phyloP scores from a whole-genome alignment of 2,797 vertebrate species.

The Falco concolor region DNA sequence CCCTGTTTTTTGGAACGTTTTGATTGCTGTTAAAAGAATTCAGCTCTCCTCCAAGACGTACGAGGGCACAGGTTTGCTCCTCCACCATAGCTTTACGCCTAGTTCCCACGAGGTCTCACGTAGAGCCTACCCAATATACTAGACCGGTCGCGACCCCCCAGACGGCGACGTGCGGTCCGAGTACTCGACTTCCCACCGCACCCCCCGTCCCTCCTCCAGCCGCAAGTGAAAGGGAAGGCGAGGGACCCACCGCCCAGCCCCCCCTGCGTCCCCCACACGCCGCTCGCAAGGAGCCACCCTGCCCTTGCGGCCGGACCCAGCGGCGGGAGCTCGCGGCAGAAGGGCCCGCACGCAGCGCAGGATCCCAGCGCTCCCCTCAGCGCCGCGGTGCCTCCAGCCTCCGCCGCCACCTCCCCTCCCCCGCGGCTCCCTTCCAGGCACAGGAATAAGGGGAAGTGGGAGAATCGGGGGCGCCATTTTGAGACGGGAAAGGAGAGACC shows the following conservation, averaged over 20 bases:
- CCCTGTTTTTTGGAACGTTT: background rate
- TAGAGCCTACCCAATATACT: accelerated
- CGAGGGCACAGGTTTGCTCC: background rate
- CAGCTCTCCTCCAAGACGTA: background rate
- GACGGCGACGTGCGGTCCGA: background rate
- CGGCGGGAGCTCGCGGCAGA: accelerated
- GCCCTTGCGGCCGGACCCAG: background rate
- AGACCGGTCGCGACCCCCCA: background rate
- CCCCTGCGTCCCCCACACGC: background rate
- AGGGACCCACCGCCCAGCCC: background rate
- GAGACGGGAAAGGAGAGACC: background rate
- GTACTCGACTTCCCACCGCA: background rate
- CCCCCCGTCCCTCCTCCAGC: background rate
- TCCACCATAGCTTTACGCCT: background rate
- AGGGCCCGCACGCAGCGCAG: background rate
- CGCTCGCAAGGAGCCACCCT: background rate
- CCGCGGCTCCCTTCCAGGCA: background rate
- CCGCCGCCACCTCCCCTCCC: background rate
- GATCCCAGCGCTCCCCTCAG: background rate
- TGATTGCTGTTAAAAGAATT: background rate
- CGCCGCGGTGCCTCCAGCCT: background rate
- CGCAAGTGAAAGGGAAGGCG: background rate
- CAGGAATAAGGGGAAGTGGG: slow-evolving; percentile 58
- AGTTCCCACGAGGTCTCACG: background rate
- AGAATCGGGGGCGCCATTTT: slow-evolving; percentile 61